phyloP scores from a whole-genome alignment of 2,113 vertebrate species.

The Microcebus lehilahytsara region DNA sequence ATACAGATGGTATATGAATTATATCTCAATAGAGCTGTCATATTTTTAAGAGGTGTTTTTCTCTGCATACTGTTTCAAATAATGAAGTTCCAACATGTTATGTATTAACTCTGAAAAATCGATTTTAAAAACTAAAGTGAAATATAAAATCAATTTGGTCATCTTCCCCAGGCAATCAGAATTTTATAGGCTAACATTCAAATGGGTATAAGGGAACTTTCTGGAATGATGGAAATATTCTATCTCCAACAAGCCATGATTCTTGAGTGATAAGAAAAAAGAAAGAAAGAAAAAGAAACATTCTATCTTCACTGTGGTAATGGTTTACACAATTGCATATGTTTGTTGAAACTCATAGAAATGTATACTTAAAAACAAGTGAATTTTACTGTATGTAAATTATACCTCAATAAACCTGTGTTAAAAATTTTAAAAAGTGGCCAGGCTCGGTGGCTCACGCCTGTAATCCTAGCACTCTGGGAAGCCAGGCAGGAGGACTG shows the following conservation, averaged over 20 bases:
- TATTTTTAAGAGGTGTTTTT: neutral
- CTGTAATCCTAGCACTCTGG: no score
- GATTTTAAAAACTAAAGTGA: neutral
- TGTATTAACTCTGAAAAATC: neutral
- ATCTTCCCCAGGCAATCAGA: neutral
- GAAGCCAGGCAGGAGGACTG: no score
- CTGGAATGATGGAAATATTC: neutral
- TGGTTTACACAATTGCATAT: neutral
- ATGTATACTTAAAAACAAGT: neutral
- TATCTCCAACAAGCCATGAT: neutral
- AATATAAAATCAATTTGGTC: neutral
- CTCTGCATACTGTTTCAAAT: neutral
- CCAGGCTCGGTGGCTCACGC: no score
- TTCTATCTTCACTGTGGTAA: neutral
- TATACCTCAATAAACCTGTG: neutral
- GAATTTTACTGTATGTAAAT: neutral
- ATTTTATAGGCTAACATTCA: neutral
- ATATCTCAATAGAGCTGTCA: neutral
- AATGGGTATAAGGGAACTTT: neutral
- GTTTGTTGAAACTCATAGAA: conserved; percentile 4
- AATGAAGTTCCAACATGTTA: neutral
- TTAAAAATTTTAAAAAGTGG: neutral
- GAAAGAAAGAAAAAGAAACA: neutral
- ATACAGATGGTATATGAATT: neutral
- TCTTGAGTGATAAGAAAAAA: no score